Evolutionary conservation across 2,888 invertebrate species (phyloP), one percentile per base, ranked within the genome.

Genomic region (Rosalia funebris): DNA sequence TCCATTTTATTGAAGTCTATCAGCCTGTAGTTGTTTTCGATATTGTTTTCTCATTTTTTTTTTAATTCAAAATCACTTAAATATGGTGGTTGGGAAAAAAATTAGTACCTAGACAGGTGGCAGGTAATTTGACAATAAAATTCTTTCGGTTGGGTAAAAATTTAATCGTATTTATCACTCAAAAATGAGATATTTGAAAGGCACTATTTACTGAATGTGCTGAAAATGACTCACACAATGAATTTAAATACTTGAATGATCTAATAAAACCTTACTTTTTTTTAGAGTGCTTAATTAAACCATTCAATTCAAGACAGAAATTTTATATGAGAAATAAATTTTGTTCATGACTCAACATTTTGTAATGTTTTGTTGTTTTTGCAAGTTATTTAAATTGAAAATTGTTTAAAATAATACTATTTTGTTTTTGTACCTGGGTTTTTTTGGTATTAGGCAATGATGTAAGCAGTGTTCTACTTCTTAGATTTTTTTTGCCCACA

Each of bases 271-370:
- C 25, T 5, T 15, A 42, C 17, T 31, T 50, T 53, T 53, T 53
- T 53, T 41, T 41, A 42, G 20, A 50, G 17, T 19, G 42, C 32
- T 53, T 31, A 53, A 53, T 32, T 53, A 53, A 52, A 52, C 16
- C 42, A 32, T 53, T 53, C 9, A 53, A 53, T 42, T 53, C 32
- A 25, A 53, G 42, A 41, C 39, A 41, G 41, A 50, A 50, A 39
- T 31, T 50, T 50, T 50, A 53, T 53, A 53, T 9, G 32, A 53
- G 32, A 53, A 42, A 32, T 34, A 53, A 41, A 42, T 32, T 46
- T 46, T 46, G 46, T 32, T 34, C 46, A 32, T 53, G 53, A 53
- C 53, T 53, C 53, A 53, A 53, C 53, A 53, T 31, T 53, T 53
- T 53, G 53, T 17, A 53, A 42, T 53, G 50, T 41, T 25, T 31